Base-by-base conservation (phyloP, 2,113 vertebrate genomes). In the Cheirogaleus medius region DNA sequence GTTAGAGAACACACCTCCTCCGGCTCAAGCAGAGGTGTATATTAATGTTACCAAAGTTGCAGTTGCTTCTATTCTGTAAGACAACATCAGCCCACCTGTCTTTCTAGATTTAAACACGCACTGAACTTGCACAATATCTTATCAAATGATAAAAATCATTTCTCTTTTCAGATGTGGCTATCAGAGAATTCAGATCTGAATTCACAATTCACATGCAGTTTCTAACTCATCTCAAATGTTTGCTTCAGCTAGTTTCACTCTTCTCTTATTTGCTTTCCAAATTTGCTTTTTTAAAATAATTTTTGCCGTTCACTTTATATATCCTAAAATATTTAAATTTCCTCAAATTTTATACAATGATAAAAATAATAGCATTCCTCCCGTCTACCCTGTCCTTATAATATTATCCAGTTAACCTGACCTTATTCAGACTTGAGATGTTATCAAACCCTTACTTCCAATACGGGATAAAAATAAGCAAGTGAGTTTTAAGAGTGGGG, bases 11-110 rank as follows among this genome's bases (percentile, higher is more conserved):
- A 76, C 64, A 76, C 74, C 71, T 77, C 49, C 56, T 69, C n/a
- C 76, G 64, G 94, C 74, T 69, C 74, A 39, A 87, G 76, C 74
- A 91, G 44, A 94, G 89, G 74, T 91, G 74, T 97, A 27, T 92
- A 85, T 92, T 81, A 74, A n/a, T 93, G 83, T 56, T 44, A 56
- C 9, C 92, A 32, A 82, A 78, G 60, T 37, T 47, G 71, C 37
- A 37, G 47, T 66, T n/a, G n/a, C 80, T 37, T 84, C 69, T 76
- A 0, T 80, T 74, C 21, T 34, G 39, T 42, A 69, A 58, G 14
- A 54, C 76, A 21, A 5, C 60, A n/a, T 66, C 63, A 37, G 91
- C 74, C 77, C 82, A 85, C 39, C 76, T 80, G 89, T 86, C 83
- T 89, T 89, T 76, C 58, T 54, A 78, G 78, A 87, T 93, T 92